A percentile compares a stretch with the other conserved stretches of the same genome.
These are phyloP conservation scores for Eristalis arbustorum DNA, from an alignment of 2,888 invertebrate species.

Conservation along the genomic window DNA sequence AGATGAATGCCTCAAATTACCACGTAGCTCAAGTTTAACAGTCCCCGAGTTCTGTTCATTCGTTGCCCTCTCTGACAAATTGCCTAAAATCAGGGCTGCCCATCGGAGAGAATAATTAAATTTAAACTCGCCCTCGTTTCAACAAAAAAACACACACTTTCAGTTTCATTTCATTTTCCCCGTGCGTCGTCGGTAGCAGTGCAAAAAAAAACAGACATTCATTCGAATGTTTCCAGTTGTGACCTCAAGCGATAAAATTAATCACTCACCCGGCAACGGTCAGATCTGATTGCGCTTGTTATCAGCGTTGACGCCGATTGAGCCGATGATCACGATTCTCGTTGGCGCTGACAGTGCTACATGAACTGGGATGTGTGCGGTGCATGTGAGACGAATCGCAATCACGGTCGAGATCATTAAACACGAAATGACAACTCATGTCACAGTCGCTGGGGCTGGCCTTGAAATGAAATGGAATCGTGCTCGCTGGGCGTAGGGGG, in stretches of 20 bases:
- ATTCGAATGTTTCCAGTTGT: not conserved
- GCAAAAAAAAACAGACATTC: not conserved
- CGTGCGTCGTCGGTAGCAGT: not conserved
- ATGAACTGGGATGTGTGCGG: not conserved
- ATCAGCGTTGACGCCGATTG: not conserved
- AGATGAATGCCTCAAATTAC: too few species aligned
- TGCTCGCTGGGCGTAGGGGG: not conserved
- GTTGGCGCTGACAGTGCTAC: not conserved
- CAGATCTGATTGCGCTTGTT: not conserved
- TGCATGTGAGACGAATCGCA: not conserved
- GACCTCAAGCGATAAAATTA: not conserved
- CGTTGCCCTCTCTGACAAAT: too few species aligned
- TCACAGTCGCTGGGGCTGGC: not conserved
- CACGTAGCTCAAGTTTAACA: too few species aligned
- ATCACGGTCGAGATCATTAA: not conserved
- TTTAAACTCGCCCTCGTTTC: not conserved
- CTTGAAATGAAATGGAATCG: conserved; percentile 10
- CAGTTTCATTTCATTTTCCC: not conserved
- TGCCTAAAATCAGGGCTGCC: too few species aligned
- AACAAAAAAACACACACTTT: not conserved
- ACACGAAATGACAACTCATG: conserved; percentile 6
- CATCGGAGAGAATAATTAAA: too few species aligned
- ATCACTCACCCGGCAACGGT: not conserved
- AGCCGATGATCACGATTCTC: not conserved
- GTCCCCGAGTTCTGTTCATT: too few species aligned